phyloP scores from a whole-genome alignment of 2,888 invertebrate species.

The Lamproptera curius region DNA sequence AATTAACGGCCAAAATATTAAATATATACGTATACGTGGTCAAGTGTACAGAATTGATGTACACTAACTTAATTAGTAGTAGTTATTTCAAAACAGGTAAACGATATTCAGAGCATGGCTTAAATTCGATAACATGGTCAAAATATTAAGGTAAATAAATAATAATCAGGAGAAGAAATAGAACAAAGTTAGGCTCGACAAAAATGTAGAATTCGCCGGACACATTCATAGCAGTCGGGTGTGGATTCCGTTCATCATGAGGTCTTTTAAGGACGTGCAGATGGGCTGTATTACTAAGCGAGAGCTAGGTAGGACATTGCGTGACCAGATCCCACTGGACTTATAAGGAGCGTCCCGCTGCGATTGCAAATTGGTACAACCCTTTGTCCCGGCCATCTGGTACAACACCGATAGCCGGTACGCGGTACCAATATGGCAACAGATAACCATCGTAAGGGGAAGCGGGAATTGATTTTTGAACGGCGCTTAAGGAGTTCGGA shows the following conservation, averaged over 20 bases:
- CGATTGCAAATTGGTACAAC: conserved; percentile 72
- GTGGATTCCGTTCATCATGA: conserved; percentile 1
- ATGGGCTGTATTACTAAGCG: conserved; percentile 3
- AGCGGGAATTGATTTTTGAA: conserved; percentile 7
- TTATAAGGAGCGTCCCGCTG: conserved; percentile 57
- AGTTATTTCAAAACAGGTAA: too few species aligned
- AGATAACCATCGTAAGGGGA: conserved; percentile 27
- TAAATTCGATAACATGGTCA: too few species aligned
- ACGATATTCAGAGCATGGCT: too few species aligned
- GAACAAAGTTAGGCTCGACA: too few species aligned
- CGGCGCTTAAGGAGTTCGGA: conserved; percentile 3
- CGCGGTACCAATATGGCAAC: conserved; percentile 27
- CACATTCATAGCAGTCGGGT: too few species aligned
- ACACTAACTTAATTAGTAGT: too few species aligned
- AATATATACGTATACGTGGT: too few species aligned
- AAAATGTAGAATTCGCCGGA: too few species aligned
- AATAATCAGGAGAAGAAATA: too few species aligned
- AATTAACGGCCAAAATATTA: too few species aligned
- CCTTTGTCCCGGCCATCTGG: conserved; percentile 55
- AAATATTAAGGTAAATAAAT: too few species aligned
- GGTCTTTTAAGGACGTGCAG: conserved; percentile 5
- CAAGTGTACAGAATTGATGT: too few species aligned
- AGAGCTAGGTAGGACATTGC: not conserved
- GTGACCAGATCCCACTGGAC: conserved; percentile 27
- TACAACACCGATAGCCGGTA: conserved; percentile 26